Percentiles rank a stretch among this genome's conserved stretches.
Evolutionary conservation across 2,888 invertebrate genomes (phyloP).

Genomic region (Selenia dentaria): DNA sequence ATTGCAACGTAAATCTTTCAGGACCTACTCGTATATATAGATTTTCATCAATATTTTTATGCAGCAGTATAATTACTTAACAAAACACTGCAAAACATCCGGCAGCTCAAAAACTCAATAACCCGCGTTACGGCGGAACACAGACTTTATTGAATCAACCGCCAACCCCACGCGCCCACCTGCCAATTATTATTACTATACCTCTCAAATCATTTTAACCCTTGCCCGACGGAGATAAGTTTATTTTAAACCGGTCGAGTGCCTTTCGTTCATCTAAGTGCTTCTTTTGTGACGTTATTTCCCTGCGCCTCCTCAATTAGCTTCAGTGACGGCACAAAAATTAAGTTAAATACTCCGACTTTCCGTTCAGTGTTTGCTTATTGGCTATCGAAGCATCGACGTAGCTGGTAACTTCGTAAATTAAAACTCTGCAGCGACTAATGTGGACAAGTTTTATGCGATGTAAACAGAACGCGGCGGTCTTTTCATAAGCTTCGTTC

Average conservation of each 20-base stretch:
- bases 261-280: constrained; percentile 77
- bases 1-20: too few relatives aligned
- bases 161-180: constrained; percentile 66
- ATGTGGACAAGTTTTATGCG: constrained; percentile 45
- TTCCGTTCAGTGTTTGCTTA: constrained; percentile 73
- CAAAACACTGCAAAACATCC: constrained; percentile 48
- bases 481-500: constrained; percentile 10
- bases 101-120: constrained; percentile 70
- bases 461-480: neutral
- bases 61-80: too few relatives aligned
- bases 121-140: constrained; percentile 71
- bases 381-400: constrained; percentile 61
- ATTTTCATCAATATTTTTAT: too few relatives aligned
- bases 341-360: constrained; percentile 83
- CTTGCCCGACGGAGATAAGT: constrained; percentile 81
- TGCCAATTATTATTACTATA: constrained; percentile 70
- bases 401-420: constrained; percentile 69
- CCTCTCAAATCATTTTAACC: constrained; percentile 78
- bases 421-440: constrained; percentile 58
- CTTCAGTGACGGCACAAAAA: constrained; percentile 78
- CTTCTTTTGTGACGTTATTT: constrained; percentile 82
- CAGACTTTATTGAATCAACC: constrained; percentile 76
- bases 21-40: too few relatives aligned
- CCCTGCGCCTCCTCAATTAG: constrained; percentile 77
- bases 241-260: constrained; percentile 81